Percentiles rank a stretch among this genome's conserved stretches.
These are phyloP conservation scores for Linnaemya tessellans DNA, from an alignment of 2,888 invertebrate species.

Conservation along the genomic window DNA sequence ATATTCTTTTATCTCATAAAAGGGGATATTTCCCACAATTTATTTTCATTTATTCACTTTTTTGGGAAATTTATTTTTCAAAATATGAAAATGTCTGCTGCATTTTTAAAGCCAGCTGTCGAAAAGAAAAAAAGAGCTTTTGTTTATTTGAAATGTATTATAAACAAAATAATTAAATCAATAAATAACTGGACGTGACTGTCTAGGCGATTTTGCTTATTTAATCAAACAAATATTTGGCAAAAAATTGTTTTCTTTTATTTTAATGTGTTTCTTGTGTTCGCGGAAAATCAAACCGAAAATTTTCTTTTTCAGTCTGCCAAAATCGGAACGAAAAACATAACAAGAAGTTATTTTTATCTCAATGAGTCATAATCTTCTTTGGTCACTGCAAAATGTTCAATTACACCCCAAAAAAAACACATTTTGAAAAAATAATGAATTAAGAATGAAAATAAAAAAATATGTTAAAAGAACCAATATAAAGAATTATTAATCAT, in stretches of 20 bases:
- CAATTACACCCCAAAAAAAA: neutral
- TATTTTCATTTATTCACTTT: too few relatives aligned
- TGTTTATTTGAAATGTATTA: conserved; percentile 33
- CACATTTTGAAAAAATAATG: conserved; percentile 1
- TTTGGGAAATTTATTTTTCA: too few relatives aligned
- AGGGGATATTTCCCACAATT: too few relatives aligned
- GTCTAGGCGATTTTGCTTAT: conserved; percentile 15
- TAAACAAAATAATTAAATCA: conserved; percentile 18
- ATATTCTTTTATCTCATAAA: too few relatives aligned
- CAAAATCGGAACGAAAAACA: neutral
- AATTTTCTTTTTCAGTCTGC: neutral
- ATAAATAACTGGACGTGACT: neutral
- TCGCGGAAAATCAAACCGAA: neutral
- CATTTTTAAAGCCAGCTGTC: too few relatives aligned
- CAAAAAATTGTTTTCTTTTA: conserved; percentile 35
- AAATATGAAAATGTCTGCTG: too few relatives aligned
- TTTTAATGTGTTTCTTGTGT: neutral
- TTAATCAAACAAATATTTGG: conserved; percentile 41
- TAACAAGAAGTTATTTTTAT: conserved; percentile 47
- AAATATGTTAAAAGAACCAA: too few relatives aligned
- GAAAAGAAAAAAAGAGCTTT: neutral
- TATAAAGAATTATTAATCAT: conserved; percentile 18
- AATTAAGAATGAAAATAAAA: neutral
- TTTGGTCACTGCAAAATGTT: conserved; percentile 49
- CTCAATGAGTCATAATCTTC: conserved; percentile 65